Evolutionary conservation across 2,888 invertebrate species (phyloP).

Genomic region (Trichopria drosophilae): DNA sequence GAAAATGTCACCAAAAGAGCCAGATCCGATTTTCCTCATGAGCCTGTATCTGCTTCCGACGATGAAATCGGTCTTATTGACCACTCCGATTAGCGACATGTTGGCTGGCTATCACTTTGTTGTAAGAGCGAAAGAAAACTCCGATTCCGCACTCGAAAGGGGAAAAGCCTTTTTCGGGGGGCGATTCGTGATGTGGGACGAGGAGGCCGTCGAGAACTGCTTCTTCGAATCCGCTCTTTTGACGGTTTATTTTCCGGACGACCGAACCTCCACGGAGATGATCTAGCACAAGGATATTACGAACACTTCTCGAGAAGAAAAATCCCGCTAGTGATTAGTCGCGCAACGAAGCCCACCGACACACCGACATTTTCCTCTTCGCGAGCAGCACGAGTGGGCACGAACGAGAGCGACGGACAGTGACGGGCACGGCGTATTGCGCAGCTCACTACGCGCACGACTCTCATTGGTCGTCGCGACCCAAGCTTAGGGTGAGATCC

Average conservation of each 20-base stretch:
- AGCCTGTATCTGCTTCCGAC: slow-evolving; percentile 93
- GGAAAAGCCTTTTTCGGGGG: too few relatives aligned
- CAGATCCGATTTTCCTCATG: slow-evolving; percentile 96
- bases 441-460: too few relatives aligned
- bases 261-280: slow-evolving; percentile 6
- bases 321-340: slow-evolving; percentile 51
- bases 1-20: slow-evolving; percentile 99
- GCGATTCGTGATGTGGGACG: too few relatives aligned
- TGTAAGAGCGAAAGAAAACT: slow-evolving; percentile 16
- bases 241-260: slow-evolving; percentile 8
- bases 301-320: slow-evolving; percentile 36
- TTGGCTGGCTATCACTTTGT: slow-evolving; percentile 31
- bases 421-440: too few relatives aligned
- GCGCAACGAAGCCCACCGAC: slow-evolving; percentile 58
- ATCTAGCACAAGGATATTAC: slow-evolving; percentile 29
- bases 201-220: too few relatives aligned
- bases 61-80: slow-evolving; percentile 71
- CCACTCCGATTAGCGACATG: slow-evolving; percentile 41
- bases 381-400: slow-evolving; percentile 23
- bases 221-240: slow-evolving; percentile 10
- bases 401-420: slow-evolving; percentile 4
- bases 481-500: too few relatives aligned
- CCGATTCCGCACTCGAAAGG: slow-evolving; percentile 10
- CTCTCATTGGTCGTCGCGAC: too few relatives aligned
- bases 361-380: slow-evolving; percentile 64